Conservation (phyloP, 2,113 vertebrate genomes). For the Elachura formosa region DNA sequence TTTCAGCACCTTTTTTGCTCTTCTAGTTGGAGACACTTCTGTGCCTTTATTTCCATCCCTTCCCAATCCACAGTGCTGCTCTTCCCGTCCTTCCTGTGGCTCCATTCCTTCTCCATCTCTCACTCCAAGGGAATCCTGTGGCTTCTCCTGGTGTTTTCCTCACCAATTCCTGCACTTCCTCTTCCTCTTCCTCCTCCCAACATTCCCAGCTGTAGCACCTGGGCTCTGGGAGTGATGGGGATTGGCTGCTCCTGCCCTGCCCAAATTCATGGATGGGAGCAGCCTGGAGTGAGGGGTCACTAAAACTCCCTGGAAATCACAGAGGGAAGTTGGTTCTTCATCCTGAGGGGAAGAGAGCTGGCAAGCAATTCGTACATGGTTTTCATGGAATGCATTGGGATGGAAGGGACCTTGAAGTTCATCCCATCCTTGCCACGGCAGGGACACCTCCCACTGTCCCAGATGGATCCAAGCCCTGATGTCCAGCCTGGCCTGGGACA, state of each 20-base stretch:
- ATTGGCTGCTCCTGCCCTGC: not conserved
- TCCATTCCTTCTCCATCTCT: not conserved
- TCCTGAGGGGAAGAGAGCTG: not conserved
- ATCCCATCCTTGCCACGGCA: fast-evolving
- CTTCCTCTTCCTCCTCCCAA: not conserved
- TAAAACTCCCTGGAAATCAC: not conserved
- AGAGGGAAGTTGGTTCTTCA: not conserved
- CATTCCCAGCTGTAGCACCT: not conserved
- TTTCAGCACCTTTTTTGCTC: not conserved
- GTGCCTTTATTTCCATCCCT: not conserved
- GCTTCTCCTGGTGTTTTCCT: not conserved
- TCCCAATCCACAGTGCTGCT: fast-evolving
- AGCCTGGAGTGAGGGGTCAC: not conserved
- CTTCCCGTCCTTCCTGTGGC: fast-evolving
- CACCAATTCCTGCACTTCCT: not conserved
- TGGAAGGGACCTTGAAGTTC: not conserved
- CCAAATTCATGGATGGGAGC: not conserved
- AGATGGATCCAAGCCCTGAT: fast-evolving
- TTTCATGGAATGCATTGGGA: not conserved
- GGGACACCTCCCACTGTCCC: not conserved
- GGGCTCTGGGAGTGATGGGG: not conserved
- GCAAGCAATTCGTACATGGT: fast-evolving
- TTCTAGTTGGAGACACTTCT: not conserved
- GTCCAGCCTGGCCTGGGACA: not conserved
- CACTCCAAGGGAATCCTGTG: not conserved